Evolutionary conservation across 2,113 vertebrate genomes (phyloP).

Genomic region (Pimephales promelas): DNA sequence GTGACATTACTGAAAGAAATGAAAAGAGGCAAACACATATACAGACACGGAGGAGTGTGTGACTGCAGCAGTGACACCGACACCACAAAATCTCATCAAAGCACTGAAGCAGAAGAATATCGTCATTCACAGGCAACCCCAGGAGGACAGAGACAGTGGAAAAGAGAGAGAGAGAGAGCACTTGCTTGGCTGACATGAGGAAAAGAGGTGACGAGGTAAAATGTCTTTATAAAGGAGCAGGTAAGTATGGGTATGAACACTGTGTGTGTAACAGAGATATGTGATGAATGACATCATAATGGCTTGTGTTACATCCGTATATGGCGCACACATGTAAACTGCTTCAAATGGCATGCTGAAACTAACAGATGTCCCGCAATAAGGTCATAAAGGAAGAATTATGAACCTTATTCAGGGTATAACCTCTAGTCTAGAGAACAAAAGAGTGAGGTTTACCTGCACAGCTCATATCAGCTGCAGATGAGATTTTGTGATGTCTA

Average conservation of each 20-base stretch:
- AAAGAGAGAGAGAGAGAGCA: constrained; percentile 36
- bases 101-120: constrained; percentile 54
- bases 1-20: constrained; percentile 19
- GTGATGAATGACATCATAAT: constrained; percentile 3
- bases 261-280: not conserved
- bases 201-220: not conserved
- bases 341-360: not conserved
- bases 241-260: not conserved
- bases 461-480: not conserved
- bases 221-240: not conserved
- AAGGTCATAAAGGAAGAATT: constrained; percentile 7
- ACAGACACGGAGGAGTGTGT: constrained; percentile 8
- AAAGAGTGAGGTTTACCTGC: constrained; percentile 13
- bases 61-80: constrained; percentile 38
- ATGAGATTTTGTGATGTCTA: too few relatives aligned
- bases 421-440: not conserved
- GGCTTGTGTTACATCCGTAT: not conserved
- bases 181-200: not conserved
- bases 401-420: constrained; percentile 1
- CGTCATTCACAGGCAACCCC: constrained; percentile 55
- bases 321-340: not conserved
- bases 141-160: constrained; percentile 27
- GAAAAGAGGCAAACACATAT: not conserved
- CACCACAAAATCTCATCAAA: constrained; percentile 57
- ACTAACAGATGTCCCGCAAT: not conserved